phyloP scores from a whole-genome alignment of 2,888 invertebrate species.

The Malacosoma neustria region DNA sequence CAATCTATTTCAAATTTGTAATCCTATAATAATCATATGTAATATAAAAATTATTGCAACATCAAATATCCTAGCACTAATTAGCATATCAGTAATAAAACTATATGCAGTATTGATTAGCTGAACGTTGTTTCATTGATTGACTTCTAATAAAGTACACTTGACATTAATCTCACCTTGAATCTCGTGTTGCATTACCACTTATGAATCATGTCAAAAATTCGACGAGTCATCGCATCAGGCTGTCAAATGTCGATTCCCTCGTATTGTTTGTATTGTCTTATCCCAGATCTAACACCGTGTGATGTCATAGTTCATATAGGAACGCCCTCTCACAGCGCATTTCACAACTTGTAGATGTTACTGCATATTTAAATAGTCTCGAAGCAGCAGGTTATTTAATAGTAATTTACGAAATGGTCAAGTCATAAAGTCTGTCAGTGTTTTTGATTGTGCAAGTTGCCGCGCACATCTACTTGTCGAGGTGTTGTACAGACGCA shows the following conservation, averaged over 20 bases:
- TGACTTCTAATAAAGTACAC: constrained; percentile 12
- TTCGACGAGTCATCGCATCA: constrained; percentile 41
- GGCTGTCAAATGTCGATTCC: constrained; percentile 51
- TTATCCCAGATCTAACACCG: constrained; percentile 27
- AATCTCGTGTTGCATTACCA: constrained; percentile 34
- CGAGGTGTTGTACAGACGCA: constrained; percentile 13
- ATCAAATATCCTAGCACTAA: no score
- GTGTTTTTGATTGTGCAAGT: constrained; percentile 46
- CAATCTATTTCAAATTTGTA: no score
- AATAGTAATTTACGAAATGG: constrained; percentile 39
- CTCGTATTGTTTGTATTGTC: constrained; percentile 61
- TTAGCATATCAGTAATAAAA: no score
- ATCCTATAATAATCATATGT: no score
- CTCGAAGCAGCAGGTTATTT: constrained; percentile 23
- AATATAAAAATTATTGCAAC: no score
- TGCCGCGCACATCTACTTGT: constrained; percentile 20
- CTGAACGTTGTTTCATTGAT: not conserved
- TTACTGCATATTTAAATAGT: constrained; percentile 18
- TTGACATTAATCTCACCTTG: constrained; percentile 39
- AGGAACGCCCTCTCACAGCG: constrained; percentile 37
- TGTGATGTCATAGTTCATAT: constrained; percentile 60
- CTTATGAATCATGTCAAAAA: constrained; percentile 47
- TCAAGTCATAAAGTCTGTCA: constrained; percentile 33
- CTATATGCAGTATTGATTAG: no score
- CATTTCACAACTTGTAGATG: constrained; percentile 48